phyloP scores from a whole-genome alignment of 2,888 invertebrate genomes.

The Amiota communis region DNA sequence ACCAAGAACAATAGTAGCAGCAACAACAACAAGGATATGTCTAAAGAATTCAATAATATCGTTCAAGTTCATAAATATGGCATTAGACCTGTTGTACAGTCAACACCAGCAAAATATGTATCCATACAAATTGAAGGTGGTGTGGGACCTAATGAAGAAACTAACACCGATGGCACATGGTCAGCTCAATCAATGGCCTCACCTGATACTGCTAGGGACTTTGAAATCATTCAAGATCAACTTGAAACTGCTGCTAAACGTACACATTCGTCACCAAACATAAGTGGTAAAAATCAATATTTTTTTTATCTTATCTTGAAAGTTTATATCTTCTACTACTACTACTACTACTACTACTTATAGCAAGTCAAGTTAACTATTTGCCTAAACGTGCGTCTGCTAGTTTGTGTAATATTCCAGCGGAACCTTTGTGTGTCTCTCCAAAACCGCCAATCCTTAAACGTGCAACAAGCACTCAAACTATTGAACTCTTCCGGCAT shows the following conservation, averaged over 20 bases:
- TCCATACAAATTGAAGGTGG: constrained; percentile 15
- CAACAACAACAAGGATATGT: not conserved
- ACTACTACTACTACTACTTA: no score
- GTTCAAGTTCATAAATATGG: no score
- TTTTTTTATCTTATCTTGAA: no score
- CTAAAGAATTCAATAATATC: not conserved
- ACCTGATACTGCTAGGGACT: not conserved
- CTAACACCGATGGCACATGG: not conserved
- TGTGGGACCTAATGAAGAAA: not conserved
- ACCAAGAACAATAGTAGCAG: no score
- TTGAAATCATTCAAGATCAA: not conserved
- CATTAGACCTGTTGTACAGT: no score
- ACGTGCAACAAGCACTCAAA: not conserved
- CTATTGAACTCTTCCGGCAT: not conserved
- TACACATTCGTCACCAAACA: not conserved
- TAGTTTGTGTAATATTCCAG: not conserved
- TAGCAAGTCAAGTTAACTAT: no score
- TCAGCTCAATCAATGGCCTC: not conserved
- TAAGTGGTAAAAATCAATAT: not conserved
- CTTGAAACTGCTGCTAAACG: not conserved
- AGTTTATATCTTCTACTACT: no score
- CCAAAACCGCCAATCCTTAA: not conserved
- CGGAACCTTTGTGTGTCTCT: not conserved
- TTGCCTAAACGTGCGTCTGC: no score
- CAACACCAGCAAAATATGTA: no score